Evolutionary conservation across 2,888 invertebrate genomes (phyloP), one percentile per base, ranked within the genome.

Genomic region (Pseudococcus jackbeardsleyi): DNA sequence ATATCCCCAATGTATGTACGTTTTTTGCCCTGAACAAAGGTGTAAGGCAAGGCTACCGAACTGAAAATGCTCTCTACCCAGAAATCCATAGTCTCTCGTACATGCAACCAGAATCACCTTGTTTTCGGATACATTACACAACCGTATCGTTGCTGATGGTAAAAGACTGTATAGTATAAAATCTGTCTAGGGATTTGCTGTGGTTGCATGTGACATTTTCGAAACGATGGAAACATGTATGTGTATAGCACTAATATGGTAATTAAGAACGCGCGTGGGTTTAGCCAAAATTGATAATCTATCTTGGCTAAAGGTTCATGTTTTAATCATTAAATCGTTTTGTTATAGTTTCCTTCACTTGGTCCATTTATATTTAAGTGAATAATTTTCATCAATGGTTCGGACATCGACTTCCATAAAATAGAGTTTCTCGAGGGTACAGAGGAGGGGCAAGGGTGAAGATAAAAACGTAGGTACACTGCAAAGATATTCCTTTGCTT

Each of bases 271-370:
- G 68, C 26, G 33, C 33, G 68, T 72, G 68, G 68, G 68, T 72
- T 72, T 26, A 33, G 33, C 68, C 68, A 15, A 72, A 72, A 72
- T 72, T 33, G 68, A 26, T 72, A 72, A 72, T 72, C 68, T 72
- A 15, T 26, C 68, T 72, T 33, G 59, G 19, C 59, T 59, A 72
- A 72, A 72, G 68, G 26, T 72, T 72, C 68, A 33, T 72, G 68
- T 33, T 72, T 72, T 72, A 72, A 72, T 72, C 68, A 72, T 72
- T 33, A 72, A 72, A 72, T 64, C 64, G 64, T 64, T 64, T 64
- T 64, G 64, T 64, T 22, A 64, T 54, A 6, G 68, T 33, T 33
- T 9, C 64, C 64, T 22, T 72, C 68, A 72, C 68, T 59, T 59
- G 15, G 50, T 46, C 9, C 46, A 46, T 46, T 46, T 15, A 54